A percentile compares a stretch with the other conserved stretches of the same genome.
Evolutionary conservation across 2,888 invertebrate genomes (phyloP).

Genomic region (Ennomos quercinarius): DNA sequence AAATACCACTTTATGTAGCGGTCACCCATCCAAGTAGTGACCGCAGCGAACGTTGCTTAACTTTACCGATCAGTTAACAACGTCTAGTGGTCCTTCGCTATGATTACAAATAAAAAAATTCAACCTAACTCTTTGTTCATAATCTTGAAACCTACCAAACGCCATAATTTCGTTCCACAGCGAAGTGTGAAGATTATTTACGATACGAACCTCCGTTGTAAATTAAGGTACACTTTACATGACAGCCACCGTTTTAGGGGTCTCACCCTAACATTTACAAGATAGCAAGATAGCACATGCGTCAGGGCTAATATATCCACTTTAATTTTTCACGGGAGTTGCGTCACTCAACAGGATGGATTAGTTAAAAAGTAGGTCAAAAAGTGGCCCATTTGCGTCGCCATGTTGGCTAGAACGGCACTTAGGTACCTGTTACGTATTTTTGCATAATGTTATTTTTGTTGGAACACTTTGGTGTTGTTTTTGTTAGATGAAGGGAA

Average conservation of each 20-base stretch:
- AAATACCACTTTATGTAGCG: too few relatives aligned
- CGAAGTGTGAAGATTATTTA: slow-evolving; percentile 18
- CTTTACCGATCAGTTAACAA: too few relatives aligned
- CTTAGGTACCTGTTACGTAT: slow-evolving; percentile 43
- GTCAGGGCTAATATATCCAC: slow-evolving; percentile 44
- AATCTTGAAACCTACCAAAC: too few relatives aligned
- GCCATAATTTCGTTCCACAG: slow-evolving; percentile 14
- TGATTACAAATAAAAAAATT: too few relatives aligned
- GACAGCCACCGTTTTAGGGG: slow-evolving; percentile 39
- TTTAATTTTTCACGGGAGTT: slow-evolving; percentile 59
- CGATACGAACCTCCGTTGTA: slow-evolving; percentile 15
- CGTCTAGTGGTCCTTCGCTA: too few relatives aligned
- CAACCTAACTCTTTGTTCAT: too few relatives aligned
- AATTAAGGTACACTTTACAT: slow-evolving; percentile 34
- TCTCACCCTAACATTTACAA: slow-evolving; percentile 39
- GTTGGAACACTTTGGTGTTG: slow-evolving; percentile 1
- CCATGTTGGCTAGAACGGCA: slow-evolving; percentile 21
- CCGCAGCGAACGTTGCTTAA: too few relatives aligned
- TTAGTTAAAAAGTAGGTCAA: slow-evolving; percentile 75
- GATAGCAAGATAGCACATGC: slow-evolving; percentile 44
- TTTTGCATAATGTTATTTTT: slow-evolving; percentile 54
- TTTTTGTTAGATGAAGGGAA: too few relatives aligned
- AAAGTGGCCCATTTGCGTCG: slow-evolving; percentile 39
- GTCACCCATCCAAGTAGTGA: too few relatives aligned
- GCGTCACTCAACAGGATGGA: slow-evolving; percentile 58